Evolutionary conservation across 1,140 invertebrate species (phyloP), one percentile per base, ranked within the genome.

Genomic region (Neodiprion pinetum): DNA sequence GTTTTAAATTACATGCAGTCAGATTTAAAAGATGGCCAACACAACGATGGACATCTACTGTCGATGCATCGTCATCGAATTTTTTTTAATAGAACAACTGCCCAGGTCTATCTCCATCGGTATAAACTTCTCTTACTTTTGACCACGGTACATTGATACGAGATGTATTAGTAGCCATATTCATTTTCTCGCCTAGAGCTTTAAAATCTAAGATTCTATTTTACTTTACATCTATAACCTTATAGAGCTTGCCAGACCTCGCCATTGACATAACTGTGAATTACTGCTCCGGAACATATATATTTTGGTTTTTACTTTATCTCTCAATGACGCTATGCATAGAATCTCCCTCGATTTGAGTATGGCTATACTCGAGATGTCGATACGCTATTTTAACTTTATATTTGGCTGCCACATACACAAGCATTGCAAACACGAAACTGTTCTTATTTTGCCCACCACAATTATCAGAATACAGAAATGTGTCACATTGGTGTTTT

Each of bases 291-390:
- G 72, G 61, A 21, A 47, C 49, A 40, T 23, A 72, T 14, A 67
- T 23, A 12, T 66, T 49, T 66, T 72, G 50, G 9, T 28, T 23
- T n/a, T 48, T 23, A 72, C 67, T 74, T 71, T 77, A 70, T 75
- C 76, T 74, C 68, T 78, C 75, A n/a, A 76, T 78, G 61, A 40
- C 12, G 53, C 75, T 75, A 72, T 79, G 78, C 9, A 77, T 61
- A 21, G 78, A 77, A 75, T 79, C 75, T 9, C 75, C 75, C 73
- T 79, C 78, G n/a, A 72, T 75, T 67, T 78, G 75, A 1, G 77
- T 76, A 72, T 78, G 77, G 12, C 75, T 75, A 7, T 47, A 49
- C 75, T 79, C 74, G 17, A 79, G 47, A 74, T 75, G 77, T 53
- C 72, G 50, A 53, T 53, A 14, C 50, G 14, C 50, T 53, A 79